Base-by-base conservation (phyloP, 35 echinoderm and acorn worm species). In the Anneissia japonica region DNA sequence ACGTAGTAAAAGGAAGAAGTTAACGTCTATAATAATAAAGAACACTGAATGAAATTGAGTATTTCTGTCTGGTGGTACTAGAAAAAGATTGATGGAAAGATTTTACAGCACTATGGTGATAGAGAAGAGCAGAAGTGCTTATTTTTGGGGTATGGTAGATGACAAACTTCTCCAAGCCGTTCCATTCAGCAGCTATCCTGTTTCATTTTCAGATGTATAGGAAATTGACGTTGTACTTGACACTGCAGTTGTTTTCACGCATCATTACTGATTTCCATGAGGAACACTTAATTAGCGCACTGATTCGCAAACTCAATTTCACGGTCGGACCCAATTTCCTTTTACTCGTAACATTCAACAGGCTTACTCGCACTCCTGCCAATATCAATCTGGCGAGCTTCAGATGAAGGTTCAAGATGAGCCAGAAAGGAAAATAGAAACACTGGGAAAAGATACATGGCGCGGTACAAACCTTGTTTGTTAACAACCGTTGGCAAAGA, bases 281-380 rank as follows among this genome's bases (percentile, higher is more conserved):
- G 51, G 51, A 64, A 64, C 51, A 64, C 51, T 64, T 64, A 64
- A 64, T 64, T 64, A 64, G 51, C 51, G 51, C 51, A 64, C 51
- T 64, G 51, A 64, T 64, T 64, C 51, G 51, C 19, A 64, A 64
- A 64, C 51, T 64, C 51, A 64, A 64, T 64, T 64, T 64, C 51
- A 64, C 51, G 51, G 51, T 64, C 51, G 19, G 51, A 64, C 51
- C 51, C 51, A 64, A 64, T 64, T 64, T 64, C 51, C 51, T 64
- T 64, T 64, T 19, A 64, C 51, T 64, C 21, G 51, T 64, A 64
- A 64, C 51, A 64, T 64, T 64, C 9, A 64, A 64, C 51, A 64
- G 51, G 26, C 51, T 23, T 64, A 26, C 51, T 64, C 51, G 51
- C 51, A 64, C 51, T 64, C 51, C 51, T 64, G 51, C 51, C 51